phyloP scores from a whole-genome alignment of 2,888 invertebrate genomes.

The Meandrusa payeni region DNA sequence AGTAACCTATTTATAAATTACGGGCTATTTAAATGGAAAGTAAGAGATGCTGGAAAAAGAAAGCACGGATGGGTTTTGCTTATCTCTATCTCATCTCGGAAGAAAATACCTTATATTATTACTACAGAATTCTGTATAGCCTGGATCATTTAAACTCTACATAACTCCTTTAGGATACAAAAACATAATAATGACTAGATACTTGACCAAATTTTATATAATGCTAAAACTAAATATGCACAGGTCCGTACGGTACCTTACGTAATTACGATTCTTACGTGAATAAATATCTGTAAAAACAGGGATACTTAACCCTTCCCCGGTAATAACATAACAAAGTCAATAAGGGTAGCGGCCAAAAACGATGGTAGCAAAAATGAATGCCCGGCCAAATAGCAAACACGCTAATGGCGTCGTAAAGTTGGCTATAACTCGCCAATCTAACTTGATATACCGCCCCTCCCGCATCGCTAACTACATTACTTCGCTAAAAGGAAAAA shows the following conservation, averaged over 20 bases:
- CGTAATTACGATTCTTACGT: constrained; percentile 5
- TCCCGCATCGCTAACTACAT: constrained; percentile 22
- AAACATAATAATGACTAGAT: too few relatives aligned
- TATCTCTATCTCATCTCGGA: too few relatives aligned
- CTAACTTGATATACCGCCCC: constrained; percentile 38
- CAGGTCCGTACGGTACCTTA: neutral
- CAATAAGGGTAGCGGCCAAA: constrained; percentile 44
- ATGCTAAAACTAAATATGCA: too few relatives aligned
- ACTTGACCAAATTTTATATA: too few relatives aligned
- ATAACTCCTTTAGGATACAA: too few relatives aligned
- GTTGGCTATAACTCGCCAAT: constrained; percentile 45
- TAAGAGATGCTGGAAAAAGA: too few relatives aligned
- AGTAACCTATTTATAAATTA: too few relatives aligned
- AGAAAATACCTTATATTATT: too few relatives aligned
- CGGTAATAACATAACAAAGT: constrained; percentile 36
- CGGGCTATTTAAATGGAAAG: too few relatives aligned
- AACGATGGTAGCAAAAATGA: constrained; percentile 52
- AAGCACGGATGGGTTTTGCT: too few relatives aligned
- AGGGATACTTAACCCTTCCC: constrained; percentile 29
- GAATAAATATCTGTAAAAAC: constrained; percentile 2
- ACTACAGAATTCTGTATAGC: too few relatives aligned
- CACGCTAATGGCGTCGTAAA: constrained; percentile 64
- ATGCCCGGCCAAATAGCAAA: constrained; percentile 55
- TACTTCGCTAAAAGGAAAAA: constrained; percentile 17
- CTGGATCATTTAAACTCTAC: too few relatives aligned